These are phyloP conservation scores for Scaptomyza polygonia DNA, from an alignment of 2,888 invertebrate genomes.

Conservation along the genomic window DNA sequence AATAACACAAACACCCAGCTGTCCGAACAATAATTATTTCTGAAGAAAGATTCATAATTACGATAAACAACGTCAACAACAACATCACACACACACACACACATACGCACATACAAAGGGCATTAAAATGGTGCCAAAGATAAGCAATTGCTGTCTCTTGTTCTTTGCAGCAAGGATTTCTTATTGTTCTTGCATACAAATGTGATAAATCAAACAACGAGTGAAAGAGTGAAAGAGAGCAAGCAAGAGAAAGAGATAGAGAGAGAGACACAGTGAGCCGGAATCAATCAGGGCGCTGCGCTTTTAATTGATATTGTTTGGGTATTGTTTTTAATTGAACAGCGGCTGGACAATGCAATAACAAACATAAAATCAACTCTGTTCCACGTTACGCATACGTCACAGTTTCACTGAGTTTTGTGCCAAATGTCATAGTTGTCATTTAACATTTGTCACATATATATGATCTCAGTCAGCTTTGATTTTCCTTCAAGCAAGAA, in stretches of 20 bases:
- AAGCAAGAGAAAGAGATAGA: neutral
- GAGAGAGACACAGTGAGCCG: conserved; percentile 22
- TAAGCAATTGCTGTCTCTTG: conserved; percentile 54
- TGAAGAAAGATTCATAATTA: conserved; percentile 60
- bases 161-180: conserved; percentile 29
- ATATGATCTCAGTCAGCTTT: too few species aligned
- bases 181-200: conserved; percentile 34
- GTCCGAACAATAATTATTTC: conserved; percentile 26
- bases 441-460: too few species aligned
- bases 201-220: conserved; percentile 44
- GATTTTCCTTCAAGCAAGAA: too few species aligned
- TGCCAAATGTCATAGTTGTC: too few species aligned
- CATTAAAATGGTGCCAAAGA: conserved; percentile 39
- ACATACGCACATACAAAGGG: conserved; percentile 5
- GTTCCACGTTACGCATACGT: conserved; percentile 17
- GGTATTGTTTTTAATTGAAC: conserved; percentile 74
- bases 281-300: conserved; percentile 62
- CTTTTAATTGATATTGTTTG: conserved; percentile 72
- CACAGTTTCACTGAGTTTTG: neutral
- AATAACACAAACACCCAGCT: conserved; percentile 7
- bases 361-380: conserved; percentile 45
- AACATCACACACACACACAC: conserved; percentile 19
- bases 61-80: conserved; percentile 32
- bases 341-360: conserved; percentile 58
- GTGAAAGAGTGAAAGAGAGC: neutral